A percentile compares a stretch with the other conserved stretches of the same genome.
phyloP scores from a whole-genome alignment of 2,113 vertebrate genomes.

The Gasterosteus aculeatus region DNA sequence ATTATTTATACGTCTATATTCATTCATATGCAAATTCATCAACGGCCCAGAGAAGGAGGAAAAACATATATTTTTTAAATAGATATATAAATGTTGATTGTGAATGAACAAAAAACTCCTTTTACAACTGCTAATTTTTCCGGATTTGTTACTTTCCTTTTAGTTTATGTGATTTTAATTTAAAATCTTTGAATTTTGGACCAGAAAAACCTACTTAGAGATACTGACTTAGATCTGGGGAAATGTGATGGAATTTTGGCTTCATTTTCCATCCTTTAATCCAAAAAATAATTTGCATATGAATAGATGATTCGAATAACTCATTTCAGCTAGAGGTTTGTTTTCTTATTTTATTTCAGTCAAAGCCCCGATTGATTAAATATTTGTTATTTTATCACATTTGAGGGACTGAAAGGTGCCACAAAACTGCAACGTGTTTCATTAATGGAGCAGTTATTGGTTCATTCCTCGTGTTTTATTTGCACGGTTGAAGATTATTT shows the following conservation, averaged over 20 bases:
- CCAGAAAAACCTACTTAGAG: not conserved
- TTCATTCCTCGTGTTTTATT: not conserved
- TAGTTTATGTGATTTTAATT: not conserved
- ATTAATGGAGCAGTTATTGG: not conserved
- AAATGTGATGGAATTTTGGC: not conserved
- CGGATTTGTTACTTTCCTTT: not conserved
- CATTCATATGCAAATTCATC: not conserved
- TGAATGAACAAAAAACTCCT: not conserved
- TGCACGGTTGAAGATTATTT: not conserved
- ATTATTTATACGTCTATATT: not conserved
- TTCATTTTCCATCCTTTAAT: not conserved
- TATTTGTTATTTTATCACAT: no score
- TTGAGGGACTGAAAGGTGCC: no score
- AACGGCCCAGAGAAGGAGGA: not conserved
- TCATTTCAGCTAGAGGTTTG: not conserved
- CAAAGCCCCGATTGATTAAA: no score
- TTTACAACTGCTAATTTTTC: not conserved
- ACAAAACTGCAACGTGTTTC: not conserved
- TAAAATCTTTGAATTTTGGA: not conserved
- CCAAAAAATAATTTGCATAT: not conserved
- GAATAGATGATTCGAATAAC: not conserved
- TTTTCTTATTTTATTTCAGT: not conserved
- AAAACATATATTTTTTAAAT: not conserved
- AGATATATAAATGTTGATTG: not conserved
- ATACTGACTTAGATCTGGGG: not conserved